Evolutionary conservation across 2,113 vertebrate genomes (phyloP).

Genomic region (Maccullochella peelii): DNA sequence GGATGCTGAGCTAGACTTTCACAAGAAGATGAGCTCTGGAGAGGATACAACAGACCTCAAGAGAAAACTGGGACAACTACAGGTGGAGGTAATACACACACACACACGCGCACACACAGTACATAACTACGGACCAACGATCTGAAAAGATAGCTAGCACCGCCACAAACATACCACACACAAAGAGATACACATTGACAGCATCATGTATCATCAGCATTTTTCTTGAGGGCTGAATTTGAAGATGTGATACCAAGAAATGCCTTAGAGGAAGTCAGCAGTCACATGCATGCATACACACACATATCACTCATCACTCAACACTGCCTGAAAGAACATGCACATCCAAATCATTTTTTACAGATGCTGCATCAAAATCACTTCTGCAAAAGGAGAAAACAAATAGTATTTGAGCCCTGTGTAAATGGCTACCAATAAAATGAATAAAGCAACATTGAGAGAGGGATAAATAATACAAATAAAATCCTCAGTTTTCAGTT

Average conservation of each 20-base stretch:
- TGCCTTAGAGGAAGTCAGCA: constrained; percentile 26
- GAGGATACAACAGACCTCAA: constrained; percentile 98
- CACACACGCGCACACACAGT: neutral
- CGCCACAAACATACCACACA: neutral
- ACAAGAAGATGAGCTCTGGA: constrained; percentile 94
- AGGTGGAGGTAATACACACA: constrained; percentile 89
- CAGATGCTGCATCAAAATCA: neutral
- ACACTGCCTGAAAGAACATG: neutral
- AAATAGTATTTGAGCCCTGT: neutral
- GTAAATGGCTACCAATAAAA: neutral
- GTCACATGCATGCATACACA: too few species aligned
- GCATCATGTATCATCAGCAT: constrained; percentile 18
- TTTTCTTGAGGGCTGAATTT: constrained; percentile 6
- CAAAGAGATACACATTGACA: neutral
- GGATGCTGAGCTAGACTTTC: constrained; percentile 96
- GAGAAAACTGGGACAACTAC: constrained; percentile 93
- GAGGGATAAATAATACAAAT: neutral
- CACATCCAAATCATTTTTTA: neutral
- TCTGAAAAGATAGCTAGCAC: neutral
- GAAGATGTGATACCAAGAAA: constrained; percentile 48
- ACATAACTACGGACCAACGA: neutral
- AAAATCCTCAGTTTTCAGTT: neutral
- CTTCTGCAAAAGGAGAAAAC: neutral
- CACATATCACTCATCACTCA: neutral
- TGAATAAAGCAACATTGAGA: neutral